phyloP scores from a whole-genome alignment of 2,797 vertebrate species.

The Hypotaenidia okinawae region DNA sequence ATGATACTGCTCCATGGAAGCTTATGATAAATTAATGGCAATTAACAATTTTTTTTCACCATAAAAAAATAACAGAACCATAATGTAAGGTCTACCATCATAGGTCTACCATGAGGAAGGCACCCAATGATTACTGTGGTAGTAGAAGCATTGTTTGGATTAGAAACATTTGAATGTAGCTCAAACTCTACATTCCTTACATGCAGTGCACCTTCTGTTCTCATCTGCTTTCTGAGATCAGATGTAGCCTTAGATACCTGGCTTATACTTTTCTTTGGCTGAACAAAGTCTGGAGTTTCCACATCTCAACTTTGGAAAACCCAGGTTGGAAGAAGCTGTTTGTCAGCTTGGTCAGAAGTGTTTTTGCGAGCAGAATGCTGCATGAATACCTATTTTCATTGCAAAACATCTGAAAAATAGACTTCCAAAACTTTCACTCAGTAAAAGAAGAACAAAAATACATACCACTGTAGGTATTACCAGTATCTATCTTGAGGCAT shows the following conservation, averaged over 20 bases:
- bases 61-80: not conserved
- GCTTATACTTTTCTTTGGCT: not conserved
- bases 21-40: not conserved
- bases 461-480: constrained; percentile 1
- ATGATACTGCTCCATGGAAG: not conserved
- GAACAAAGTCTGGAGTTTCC: not conserved
- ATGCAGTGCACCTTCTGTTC: not conserved
- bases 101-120: not conserved
- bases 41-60: not conserved
- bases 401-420: not conserved
- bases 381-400: not conserved
- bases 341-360: not conserved
- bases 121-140: not conserved
- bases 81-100: not conserved
- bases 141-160: not conserved
- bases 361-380: not conserved
- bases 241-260: not conserved
- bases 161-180: not conserved
- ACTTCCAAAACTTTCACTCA: not conserved
- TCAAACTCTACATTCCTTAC: not conserved
- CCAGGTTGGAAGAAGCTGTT: not conserved
- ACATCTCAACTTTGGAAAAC: not conserved
- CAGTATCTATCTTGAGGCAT: constrained; percentile 2
- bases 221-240: not conserved
- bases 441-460: constrained; percentile 6